Conservation (phyloP, 2,113 vertebrate species). For the Cryptomyrus ogoouensis region DNA sequence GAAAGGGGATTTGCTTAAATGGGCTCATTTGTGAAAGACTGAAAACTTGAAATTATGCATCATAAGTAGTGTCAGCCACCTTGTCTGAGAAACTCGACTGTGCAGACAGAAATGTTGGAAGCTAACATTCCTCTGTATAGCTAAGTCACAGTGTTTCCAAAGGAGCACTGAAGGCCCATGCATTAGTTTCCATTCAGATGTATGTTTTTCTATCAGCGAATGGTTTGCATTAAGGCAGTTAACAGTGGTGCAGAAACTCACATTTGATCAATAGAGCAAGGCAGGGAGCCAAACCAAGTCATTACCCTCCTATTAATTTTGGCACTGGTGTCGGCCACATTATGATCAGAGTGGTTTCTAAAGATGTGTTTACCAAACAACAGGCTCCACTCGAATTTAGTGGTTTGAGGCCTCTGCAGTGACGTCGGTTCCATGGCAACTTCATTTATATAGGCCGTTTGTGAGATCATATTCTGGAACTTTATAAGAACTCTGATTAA, state of each 20-base stretch:
- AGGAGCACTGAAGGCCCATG: not conserved
- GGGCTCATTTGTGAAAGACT: not conserved
- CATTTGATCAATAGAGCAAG: constrained; percentile 26
- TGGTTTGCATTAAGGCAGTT: constrained; percentile 25
- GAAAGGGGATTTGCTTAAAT: not conserved
- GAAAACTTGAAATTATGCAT: not conserved
- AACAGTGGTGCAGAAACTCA: constrained; percentile 14
- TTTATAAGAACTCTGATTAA: constrained; percentile 6
- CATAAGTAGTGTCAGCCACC: not conserved
- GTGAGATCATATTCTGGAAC: constrained; percentile 21
- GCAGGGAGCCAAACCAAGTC: constrained; percentile 25
- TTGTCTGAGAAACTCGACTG: not conserved
- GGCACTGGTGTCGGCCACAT: constrained; percentile 18
- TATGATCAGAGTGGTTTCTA: constrained; percentile 24
- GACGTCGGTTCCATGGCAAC: constrained; percentile 14
- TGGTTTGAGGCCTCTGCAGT: constrained; percentile 14
- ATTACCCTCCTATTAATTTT: constrained; percentile 26
- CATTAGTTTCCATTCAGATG: constrained; percentile 7
- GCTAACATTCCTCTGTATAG: not conserved
- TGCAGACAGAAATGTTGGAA: not conserved
- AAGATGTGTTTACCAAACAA: constrained; percentile 27
- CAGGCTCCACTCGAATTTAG: constrained; percentile 20
- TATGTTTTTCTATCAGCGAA: constrained; percentile 9
- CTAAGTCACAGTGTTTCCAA: not conserved
- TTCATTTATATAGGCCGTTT: constrained; percentile 9